Base-by-base conservation (phyloP, 2,888 invertebrate species). In the Meiosimyza decipiens region DNA sequence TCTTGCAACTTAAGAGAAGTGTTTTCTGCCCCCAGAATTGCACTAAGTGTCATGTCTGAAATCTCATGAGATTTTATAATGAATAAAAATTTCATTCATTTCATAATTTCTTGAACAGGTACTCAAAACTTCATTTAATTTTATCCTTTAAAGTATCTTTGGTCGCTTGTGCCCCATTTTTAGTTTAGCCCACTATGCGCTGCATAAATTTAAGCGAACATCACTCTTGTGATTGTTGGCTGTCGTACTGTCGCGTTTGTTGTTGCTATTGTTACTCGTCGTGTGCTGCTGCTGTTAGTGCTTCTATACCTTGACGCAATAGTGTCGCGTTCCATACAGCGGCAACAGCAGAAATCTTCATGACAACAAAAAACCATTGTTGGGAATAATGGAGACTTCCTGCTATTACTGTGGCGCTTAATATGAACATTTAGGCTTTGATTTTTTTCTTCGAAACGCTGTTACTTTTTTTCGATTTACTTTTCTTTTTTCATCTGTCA, bases 351-450 rank as follows among this genome's bases (percentile, higher is more conserved):
- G 47, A 50, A 15, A 50, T 50, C 22, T n/a, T 16, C 16, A 28
- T 22, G 50, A 59, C 18, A 66, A 62, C 28, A 54, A 55, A 70
- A 71, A 16, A 50, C 51, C 15, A 40, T 52, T 66, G 71, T 62
- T 72, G 71, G 66, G 67, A 72, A 72, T 67, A 22, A 47, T 33
- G 60, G 54, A 28, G 60, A 67, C 71, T 71, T 71, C 67, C 71
- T 71, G 62, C 81, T 80, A 77, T 78, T 79, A 78, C 80, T 80
- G 82, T 82, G 82, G 82, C 70, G 47, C 65, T 66, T 40, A 65
- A 65, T 65, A 59, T 72, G 71, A 63, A 16, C 70, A 18, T 62
- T 47, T 63, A 54, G 55, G 69, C 73, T 73, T 71, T 77, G 73
- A 76, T 77, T 76, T 62, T 28, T 60, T 60, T 22, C 22, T 57